A percentile compares a stretch with the other conserved stretches of the same genome.
phyloP scores from a whole-genome alignment of 2,797 vertebrate genomes.

The Scyliorhinus canicula region DNA sequence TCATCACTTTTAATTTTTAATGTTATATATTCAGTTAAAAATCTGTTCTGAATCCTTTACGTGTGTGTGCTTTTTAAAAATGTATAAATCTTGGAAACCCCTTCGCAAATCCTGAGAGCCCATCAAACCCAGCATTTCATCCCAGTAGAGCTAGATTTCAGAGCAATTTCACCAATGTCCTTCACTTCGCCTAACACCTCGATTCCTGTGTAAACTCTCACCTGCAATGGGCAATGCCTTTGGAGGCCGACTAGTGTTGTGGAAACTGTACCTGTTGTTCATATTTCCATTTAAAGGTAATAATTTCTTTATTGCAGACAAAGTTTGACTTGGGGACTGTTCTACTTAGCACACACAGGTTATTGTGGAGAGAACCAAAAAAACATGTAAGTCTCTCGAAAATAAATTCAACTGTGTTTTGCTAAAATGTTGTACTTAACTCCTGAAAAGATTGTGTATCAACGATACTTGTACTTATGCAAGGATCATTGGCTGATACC shows the following conservation, averaged over 20 bases:
- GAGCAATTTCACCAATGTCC: background rate
- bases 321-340: slow-evolving; percentile 78
- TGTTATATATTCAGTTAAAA: background rate
- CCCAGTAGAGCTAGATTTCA: background rate
- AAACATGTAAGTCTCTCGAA: slow-evolving; percentile 73
- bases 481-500: background rate
- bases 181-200: background rate
- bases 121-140: background rate
- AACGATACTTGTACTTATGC: background rate
- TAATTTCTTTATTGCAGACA: slow-evolving; percentile 57
- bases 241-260: background rate
- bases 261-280: background rate
- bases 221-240: background rate
- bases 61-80: background rate
- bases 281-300: background rate
- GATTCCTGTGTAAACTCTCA: background rate
- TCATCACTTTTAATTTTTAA: background rate
- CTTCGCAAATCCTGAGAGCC: background rate
- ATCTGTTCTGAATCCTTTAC: background rate
- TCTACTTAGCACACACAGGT: slow-evolving; percentile 83
- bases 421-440: background rate
- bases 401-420: slow-evolving; percentile 25
- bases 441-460: background rate
- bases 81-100: background rate
- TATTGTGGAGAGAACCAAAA: slow-evolving; percentile 92